Conservation (phyloP, 2,797 vertebrate species). For the Potorous gilbertii region DNA sequence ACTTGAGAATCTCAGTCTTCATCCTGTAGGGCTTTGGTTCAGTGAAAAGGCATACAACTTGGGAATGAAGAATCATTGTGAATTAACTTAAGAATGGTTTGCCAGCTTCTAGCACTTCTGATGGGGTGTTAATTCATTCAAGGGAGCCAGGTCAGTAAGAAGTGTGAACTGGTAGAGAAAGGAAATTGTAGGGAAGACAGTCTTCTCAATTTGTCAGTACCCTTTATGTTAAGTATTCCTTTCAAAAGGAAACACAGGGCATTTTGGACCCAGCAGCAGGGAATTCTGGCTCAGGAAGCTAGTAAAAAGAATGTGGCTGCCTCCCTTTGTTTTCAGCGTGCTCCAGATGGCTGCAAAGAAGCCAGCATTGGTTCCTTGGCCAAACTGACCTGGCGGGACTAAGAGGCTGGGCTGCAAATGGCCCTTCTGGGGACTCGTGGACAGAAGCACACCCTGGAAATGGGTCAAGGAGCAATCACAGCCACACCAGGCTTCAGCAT, state of each 20-base stretch:
- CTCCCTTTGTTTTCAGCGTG: background rate
- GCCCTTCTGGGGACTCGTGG: conserved; percentile 9
- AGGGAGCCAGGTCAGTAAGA: background rate
- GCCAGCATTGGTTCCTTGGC: background rate
- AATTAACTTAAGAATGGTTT: background rate
- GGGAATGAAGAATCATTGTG: conserved; percentile 11
- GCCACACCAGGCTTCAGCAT: conserved; percentile 2
- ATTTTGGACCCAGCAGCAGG: background rate
- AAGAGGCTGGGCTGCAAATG: background rate
- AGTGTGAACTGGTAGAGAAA: conserved; percentile 2
- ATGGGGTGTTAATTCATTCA: conserved; percentile 19
- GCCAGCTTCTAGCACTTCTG: conserved; percentile 8
- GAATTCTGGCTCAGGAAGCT: background rate
- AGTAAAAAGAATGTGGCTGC: background rate
- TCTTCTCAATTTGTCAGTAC: background rate
- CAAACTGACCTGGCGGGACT: background rate
- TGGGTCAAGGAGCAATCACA: conserved; percentile 29
- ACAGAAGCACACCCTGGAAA: conserved; percentile 5
- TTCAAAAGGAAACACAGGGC: background rate
- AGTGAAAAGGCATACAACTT: conserved; percentile 31
- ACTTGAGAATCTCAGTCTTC: background rate
- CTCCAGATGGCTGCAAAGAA: background rate
- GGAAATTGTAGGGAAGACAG: too few species aligned
- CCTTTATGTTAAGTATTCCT: background rate
- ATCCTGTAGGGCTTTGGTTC: conserved; percentile 23